A percentile compares a stretch with the other conserved stretches of the same genome.
Conservation (phyloP, 2,113 vertebrate genomes). For the Peromyscus polionotus region DNA sequence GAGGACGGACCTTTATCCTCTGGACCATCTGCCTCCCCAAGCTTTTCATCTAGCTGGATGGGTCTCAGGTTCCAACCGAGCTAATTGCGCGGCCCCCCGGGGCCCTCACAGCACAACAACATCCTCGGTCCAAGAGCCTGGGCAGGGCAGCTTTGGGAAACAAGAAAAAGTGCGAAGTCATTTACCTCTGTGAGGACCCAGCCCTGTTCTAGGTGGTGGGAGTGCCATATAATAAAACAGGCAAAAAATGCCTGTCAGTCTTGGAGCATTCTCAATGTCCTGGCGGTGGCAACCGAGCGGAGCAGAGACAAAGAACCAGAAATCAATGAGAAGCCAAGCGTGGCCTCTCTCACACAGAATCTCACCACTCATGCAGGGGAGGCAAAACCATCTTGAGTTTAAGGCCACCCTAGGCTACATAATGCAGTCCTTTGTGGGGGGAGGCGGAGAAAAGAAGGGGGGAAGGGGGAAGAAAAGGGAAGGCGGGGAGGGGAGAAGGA, state of each 20-base stretch:
- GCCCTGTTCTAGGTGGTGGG: neutral
- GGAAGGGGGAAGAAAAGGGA: too few species aligned
- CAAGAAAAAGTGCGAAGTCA: neutral
- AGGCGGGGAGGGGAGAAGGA: neutral
- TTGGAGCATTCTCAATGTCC: neutral
- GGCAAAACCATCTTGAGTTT: neutral
- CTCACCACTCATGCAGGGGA: neutral
- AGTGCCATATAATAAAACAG: neutral
- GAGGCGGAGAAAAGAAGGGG: fast-evolving
- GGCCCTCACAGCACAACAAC: neutral
- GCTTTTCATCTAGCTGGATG: neutral
- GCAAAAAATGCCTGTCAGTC: neutral
- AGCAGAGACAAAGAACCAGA: conserved; percentile 29
- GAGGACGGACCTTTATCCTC: neutral
- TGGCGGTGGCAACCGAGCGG: neutral
- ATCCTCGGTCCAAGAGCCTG: neutral
- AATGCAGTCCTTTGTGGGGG: neutral
- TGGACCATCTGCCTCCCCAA: neutral
- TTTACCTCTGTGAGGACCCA: neutral
- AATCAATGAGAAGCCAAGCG: neutral
- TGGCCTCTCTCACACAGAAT: neutral
- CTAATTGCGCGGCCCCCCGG: neutral
- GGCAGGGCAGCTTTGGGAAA: neutral
- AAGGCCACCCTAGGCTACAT: neutral
- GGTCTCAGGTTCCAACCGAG: neutral